Conservation (phyloP, 2,797 vertebrate genomes). For the Hemitrygon akajei region DNA sequence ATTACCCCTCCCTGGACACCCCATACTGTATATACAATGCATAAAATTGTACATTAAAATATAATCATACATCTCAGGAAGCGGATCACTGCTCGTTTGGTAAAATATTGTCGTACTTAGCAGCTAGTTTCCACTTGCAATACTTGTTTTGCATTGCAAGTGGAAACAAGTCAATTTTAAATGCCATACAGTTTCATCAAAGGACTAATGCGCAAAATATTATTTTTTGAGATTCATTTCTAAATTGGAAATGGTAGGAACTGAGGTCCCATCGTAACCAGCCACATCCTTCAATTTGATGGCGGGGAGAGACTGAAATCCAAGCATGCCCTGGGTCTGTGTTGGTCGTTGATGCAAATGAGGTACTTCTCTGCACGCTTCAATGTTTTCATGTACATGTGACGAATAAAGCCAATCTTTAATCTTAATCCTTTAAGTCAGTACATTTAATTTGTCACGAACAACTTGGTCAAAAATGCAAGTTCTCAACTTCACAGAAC, state of each 20-base stretch:
- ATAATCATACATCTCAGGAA: background rate
- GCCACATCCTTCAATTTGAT: background rate
- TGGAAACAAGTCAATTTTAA: too few relatives aligned
- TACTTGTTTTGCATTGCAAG: background rate
- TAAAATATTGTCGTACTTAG: background rate
- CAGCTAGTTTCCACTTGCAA: background rate
- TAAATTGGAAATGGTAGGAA: background rate
- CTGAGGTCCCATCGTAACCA: background rate
- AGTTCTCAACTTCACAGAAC: too few relatives aligned
- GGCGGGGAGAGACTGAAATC: background rate
- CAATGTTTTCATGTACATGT: too few relatives aligned
- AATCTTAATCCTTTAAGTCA: background rate
- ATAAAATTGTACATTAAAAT: too few relatives aligned
- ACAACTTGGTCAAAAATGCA: too few relatives aligned
- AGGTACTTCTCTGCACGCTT: too few relatives aligned
- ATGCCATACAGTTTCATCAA: background rate
- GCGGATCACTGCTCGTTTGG: background rate
- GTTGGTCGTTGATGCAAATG: too few relatives aligned
- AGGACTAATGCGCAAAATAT: background rate
- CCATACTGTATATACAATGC: too few relatives aligned
- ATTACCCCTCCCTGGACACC: too few relatives aligned
- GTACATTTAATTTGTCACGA: background rate
- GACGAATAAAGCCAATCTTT: too few relatives aligned
- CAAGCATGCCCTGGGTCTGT: too few relatives aligned
- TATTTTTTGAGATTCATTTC: background rate